Evolutionary conservation across 2,797 vertebrate genomes (phyloP).

Genomic region (Melanotaenia trifasciata): DNA sequence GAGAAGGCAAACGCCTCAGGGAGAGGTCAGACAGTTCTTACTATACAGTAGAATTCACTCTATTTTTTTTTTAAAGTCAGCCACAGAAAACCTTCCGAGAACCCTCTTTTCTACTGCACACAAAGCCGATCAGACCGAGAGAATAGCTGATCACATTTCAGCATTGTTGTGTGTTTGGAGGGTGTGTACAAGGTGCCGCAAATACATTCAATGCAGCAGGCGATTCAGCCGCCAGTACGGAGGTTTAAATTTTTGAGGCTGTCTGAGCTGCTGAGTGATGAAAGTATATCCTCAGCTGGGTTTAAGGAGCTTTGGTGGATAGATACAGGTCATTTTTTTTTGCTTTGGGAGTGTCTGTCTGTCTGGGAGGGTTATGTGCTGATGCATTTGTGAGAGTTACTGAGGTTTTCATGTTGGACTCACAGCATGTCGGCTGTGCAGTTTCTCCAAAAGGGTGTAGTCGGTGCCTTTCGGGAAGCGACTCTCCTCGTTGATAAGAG

Average conservation of each 20-base stretch:
- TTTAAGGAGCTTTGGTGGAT: slow-evolving; percentile 29
- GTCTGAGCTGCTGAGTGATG: slow-evolving; percentile 22
- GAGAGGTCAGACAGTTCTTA: slow-evolving; percentile 51
- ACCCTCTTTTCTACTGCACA: slow-evolving; percentile 59
- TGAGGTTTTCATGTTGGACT: slow-evolving; percentile 61
- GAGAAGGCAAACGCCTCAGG: slow-evolving; percentile 30
- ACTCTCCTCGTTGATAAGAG: slow-evolving; percentile 94
- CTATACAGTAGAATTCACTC: slow-evolving; percentile 18
- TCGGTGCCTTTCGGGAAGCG: slow-evolving; percentile 95
- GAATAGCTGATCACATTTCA: slow-evolving; percentile 76
- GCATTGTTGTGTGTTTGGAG: slow-evolving; percentile 61
- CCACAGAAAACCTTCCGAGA: slow-evolving; percentile 35
- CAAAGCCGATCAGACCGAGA: slow-evolving; percentile 62
- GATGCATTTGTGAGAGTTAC: slow-evolving; percentile 17
- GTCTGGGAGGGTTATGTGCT: slow-evolving; percentile 6
- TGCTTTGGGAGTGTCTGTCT: slow-evolving; percentile 28
- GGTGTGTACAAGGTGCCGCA: slow-evolving; percentile 24
- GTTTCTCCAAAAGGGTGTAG: slow-evolving; percentile 92
- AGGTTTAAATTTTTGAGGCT: slow-evolving; percentile 49
- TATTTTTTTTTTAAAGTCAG: slow-evolving; percentile 37
- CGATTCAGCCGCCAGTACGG: slow-evolving; percentile 30
- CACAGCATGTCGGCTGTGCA: slow-evolving; percentile 91
- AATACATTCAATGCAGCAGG: slow-evolving; percentile 37
- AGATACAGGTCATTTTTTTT: slow-evolving; percentile 38
- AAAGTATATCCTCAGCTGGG: slow-evolving; percentile 15